Percentiles rank a stretch among this genome's conserved stretches.
Conservation (phyloP, 37 sponge, comb jelly and placozoan genomes). For the Spongia lamella region DNA sequence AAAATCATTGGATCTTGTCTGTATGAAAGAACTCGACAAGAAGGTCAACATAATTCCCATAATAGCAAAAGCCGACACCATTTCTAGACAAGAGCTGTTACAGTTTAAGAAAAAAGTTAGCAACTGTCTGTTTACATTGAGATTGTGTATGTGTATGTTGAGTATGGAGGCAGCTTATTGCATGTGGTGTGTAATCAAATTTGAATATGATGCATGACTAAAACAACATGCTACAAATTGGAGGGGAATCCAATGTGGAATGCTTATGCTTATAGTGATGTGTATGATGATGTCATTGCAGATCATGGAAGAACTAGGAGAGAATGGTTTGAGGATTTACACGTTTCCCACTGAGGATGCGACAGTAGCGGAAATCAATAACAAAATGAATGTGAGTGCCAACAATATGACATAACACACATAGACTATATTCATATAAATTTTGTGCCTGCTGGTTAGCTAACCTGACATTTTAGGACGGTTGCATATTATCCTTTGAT, state of each 20-base stretch:
- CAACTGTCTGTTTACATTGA: not conserved
- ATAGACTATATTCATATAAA: too few species aligned
- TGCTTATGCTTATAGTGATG: not conserved
- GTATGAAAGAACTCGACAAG: conserved; percentile 94
- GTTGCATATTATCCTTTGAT: too few species aligned
- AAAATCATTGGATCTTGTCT: conserved; percentile 92
- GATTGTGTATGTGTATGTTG: too few species aligned
- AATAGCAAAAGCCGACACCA: conserved; percentile 97
- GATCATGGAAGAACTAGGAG: conserved; percentile 85
- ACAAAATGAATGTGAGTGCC: conserved; percentile 82
- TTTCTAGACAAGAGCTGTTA: conserved; percentile 83
- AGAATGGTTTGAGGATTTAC: conserved; percentile 89
- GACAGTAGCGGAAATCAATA: conserved; percentile 85
- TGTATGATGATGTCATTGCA: conserved; percentile 9
- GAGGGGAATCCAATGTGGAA: not conserved
- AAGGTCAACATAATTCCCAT: conserved; percentile 97
- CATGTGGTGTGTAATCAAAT: not conserved
- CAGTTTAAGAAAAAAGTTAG: conserved; percentile 91
- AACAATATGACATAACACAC: too few species aligned
- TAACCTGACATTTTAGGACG: too few species aligned
- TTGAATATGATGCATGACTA: not conserved
- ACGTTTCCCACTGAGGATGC: conserved; percentile 95
- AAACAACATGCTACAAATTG: not conserved
- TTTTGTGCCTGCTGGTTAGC: too few species aligned
- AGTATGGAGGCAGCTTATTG: not conserved